phyloP scores from a whole-genome alignment of 2,888 invertebrate genomes.

The Pocota personata region DNA sequence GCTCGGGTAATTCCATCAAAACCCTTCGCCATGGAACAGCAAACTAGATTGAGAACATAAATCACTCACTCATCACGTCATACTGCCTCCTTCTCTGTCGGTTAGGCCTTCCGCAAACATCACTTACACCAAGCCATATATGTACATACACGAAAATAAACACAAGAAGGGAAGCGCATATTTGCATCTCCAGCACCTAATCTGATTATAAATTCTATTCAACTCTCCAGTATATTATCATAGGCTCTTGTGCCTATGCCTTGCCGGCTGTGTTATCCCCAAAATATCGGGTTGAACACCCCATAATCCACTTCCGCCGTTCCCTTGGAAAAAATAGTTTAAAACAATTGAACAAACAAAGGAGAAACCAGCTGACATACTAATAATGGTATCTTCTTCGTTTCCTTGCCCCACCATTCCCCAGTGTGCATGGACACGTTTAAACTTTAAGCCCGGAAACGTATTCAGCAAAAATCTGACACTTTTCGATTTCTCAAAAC shows the following conservation, averaged over 20 bases:
- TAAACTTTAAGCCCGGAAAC: slow-evolving; percentile 53
- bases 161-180: slow-evolving; percentile 58
- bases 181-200: slow-evolving; percentile 72
- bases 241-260: slow-evolving; percentile 1
- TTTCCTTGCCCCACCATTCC: slow-evolving; percentile 5
- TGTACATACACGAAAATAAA: neutral
- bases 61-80: slow-evolving; percentile 70
- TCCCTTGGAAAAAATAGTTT: slow-evolving; percentile 6
- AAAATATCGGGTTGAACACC: slow-evolving; percentile 58
- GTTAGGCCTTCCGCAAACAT: slow-evolving; percentile 54
- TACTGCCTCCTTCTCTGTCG: slow-evolving; percentile 11
- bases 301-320: slow-evolving; percentile 59
- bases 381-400: slow-evolving; percentile 10
- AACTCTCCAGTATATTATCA: slow-evolving; percentile 58
- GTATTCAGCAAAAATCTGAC: slow-evolving; percentile 53
- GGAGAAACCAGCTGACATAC: slow-evolving; percentile 39
- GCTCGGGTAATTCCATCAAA: slow-evolving; percentile 16
- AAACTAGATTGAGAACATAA: slow-evolving; percentile 68
- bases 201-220: slow-evolving; percentile 71
- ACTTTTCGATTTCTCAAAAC: slow-evolving; percentile 57
- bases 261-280: neutral
- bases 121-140: slow-evolving; percentile 5
- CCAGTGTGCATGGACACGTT: slow-evolving; percentile 39
- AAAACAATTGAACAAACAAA: slow-evolving; percentile 63
- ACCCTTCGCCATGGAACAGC: slow-evolving; percentile 36